Conservation (phyloP, 2,888 invertebrate genomes). For the Drosophila anomelani region DNA sequence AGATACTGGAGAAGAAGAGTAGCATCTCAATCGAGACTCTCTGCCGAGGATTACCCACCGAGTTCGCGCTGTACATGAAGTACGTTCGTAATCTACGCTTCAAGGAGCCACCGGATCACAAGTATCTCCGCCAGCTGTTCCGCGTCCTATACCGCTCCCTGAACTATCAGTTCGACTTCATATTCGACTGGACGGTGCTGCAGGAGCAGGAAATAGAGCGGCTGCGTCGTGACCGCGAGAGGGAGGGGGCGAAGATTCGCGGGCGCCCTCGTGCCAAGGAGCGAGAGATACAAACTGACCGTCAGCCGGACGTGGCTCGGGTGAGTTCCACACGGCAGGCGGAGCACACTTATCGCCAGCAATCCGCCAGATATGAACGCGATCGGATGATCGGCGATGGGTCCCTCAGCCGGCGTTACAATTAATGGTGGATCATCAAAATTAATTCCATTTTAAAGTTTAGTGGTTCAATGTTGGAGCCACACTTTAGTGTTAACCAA, state of each 20-base stretch:
- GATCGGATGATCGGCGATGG: conserved; percentile 17
- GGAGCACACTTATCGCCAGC: background rate
- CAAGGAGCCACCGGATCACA: conserved; percentile 99
- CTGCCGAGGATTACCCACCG: conserved; percentile 98
- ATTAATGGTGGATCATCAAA: conserved; percentile 24
- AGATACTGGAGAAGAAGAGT: conserved; percentile 99
- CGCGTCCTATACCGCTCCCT: conserved; percentile 97
- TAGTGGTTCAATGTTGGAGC: conserved; percentile 34
- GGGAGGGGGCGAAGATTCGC: background rate
- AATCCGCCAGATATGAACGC: conserved; percentile 28
- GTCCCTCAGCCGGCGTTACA: conserved; percentile 2
- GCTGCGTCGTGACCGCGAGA: conserved; percentile 10
- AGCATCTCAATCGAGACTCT: conserved; percentile 98
- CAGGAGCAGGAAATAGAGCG: conserved; percentile 89
- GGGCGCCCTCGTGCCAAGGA: background rate
- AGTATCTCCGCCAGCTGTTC: conserved; percentile 95
- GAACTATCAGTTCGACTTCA: conserved; percentile 98
- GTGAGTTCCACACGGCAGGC: conserved; percentile 1
- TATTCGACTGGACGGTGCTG: conserved; percentile 99
- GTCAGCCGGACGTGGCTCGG: background rate
- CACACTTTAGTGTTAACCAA: conserved; percentile 17
- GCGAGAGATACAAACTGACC: background rate
- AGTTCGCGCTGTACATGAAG: conserved; percentile 99
- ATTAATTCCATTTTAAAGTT: conserved; percentile 46
- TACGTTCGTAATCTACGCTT: conserved; percentile 98